Base-by-base conservation (phyloP, 2,113 vertebrate species). In the Phrynocephalus versicolor region DNA sequence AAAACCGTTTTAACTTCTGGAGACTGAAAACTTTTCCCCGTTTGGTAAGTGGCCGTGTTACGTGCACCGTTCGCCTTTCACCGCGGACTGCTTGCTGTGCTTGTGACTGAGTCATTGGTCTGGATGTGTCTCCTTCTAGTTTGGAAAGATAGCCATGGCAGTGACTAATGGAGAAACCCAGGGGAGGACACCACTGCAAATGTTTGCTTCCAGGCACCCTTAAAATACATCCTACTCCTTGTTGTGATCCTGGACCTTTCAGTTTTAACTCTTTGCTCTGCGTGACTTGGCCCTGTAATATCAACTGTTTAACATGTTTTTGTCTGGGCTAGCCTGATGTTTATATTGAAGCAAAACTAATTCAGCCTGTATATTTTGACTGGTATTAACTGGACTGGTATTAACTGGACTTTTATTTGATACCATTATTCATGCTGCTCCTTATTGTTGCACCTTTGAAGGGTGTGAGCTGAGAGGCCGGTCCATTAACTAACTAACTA, bases 11-110 rank as follows among this genome's bases (percentile, higher is more conserved):
- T 82, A 81, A 64, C 87, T 60, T 70, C 81, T 62, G 67, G 80
- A 79, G 69, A 65, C 82, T n/a, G 25, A 57, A 82, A 51, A 89
- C 89, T 41, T 80, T 82, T 73, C 51, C 10, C 25, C 81, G 82
- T 85, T 55, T 1, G 12, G 37, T 23, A 27, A 65, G 45, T 5
- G 5, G 5, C 45, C 45, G 45, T 51, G 45, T 5, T 51, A 5
- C 10, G 45, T 10, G 45, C 45, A 21, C 37, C 19, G 23, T 37
- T 25, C 3, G 4, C 3, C 7, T 64, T 21, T 39, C 18, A 30
- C 35, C 41, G 25, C 58, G 4, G 14, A 14, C 25, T 64, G 60
- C 37, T 41, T 41, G 25, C 27, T 51, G 27, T 67, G 9, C 67
- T 27, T n/a, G 4, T 58, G 64, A 27, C 10, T 23, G 33, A 37